These are phyloP conservation scores for Hippotragus niger DNA, from an alignment of 2,113 vertebrate species.

Conservation along the genomic window DNA sequence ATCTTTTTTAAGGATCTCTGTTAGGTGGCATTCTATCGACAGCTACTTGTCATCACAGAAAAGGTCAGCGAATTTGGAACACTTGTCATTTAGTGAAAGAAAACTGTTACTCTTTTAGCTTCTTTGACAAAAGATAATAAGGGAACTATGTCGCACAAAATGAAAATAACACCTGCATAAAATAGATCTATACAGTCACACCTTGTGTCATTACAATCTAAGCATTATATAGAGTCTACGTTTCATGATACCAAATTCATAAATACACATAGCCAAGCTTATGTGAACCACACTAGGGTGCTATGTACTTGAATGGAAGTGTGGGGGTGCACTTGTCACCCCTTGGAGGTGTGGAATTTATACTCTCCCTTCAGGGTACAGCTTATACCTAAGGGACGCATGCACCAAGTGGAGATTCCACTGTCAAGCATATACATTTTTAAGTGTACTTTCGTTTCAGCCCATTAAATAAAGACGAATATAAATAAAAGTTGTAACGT, in stretches of 20 bases:
- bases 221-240: neutral
- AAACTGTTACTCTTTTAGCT: conserved; percentile 14
- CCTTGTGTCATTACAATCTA: neutral
- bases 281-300: neutral
- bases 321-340: neutral
- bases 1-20: conserved; percentile 25
- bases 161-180: neutral
- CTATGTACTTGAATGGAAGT: neutral
- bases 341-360: neutral
- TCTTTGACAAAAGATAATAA: conserved; percentile 37
- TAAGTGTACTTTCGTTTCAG: neutral
- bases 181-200: neutral
- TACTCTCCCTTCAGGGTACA: neutral
- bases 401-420: neutral
- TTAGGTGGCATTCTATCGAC: neutral
- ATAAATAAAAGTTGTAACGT: neutral
- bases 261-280: neutral
- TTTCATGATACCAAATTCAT: neutral
- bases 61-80: conserved; percentile 40
- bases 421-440: neutral
- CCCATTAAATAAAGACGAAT: neutral
- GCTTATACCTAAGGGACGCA: neutral
- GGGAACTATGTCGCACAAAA: neutral
- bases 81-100: conserved; percentile 22
- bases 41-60: conserved; percentile 33